These are phyloP conservation scores for Lateolabrax maculatus DNA, from an alignment of 2,797 vertebrate genomes.

Conservation along the genomic window DNA sequence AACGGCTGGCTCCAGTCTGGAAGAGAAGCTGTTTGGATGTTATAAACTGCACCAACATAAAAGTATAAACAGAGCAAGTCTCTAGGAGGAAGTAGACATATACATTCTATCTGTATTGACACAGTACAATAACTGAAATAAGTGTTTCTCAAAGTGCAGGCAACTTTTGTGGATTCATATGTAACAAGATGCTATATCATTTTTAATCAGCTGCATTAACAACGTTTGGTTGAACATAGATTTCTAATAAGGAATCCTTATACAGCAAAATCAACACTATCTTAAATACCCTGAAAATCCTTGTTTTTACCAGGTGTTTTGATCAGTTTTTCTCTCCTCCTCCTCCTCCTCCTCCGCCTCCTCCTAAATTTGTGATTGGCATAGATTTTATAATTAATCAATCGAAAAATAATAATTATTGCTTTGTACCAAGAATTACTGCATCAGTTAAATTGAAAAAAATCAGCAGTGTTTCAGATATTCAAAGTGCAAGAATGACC, in stretches of 20 bases:
- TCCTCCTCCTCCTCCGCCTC: too few relatives aligned
- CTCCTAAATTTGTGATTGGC: neutral
- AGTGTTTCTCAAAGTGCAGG: neutral
- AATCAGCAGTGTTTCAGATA: neutral
- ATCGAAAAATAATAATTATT: neutral
- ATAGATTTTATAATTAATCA: neutral
- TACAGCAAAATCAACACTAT: neutral
- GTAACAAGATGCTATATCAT: neutral
- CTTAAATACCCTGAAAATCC: neutral
- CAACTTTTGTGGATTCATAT: neutral
- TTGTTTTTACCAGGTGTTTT: neutral
- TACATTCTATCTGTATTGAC: conserved; percentile 22
- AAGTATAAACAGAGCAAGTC: conserved; percentile 36
- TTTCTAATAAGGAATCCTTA: neutral
- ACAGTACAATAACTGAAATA: conserved; percentile 6
- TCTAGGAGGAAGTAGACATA: conserved; percentile 28
- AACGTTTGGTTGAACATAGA: neutral
- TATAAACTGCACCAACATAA: conserved; percentile 65
- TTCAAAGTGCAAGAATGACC: neutral
- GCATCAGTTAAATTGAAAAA: neutral
- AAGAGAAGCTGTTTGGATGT: conserved; percentile 60
- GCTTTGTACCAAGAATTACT: neutral
- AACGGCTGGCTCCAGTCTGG: conserved; percentile 74
- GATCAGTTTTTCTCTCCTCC: neutral
- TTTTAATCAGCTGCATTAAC: neutral